Percentiles rank a stretch among this genome's conserved stretches.
Conservation (phyloP, 2,797 vertebrate species). For the Semaprochilodus insignis region DNA sequence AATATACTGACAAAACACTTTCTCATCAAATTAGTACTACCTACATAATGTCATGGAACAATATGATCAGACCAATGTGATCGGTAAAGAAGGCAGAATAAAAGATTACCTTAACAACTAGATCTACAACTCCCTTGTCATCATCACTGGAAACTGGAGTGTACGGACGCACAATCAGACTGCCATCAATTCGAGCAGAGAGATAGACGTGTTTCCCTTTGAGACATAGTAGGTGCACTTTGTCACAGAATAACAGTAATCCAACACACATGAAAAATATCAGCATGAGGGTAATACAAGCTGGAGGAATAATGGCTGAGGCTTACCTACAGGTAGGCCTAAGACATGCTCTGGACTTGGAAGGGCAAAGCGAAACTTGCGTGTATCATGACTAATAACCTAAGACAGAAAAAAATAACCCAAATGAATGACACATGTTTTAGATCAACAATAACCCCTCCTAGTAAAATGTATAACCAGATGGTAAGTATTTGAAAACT, state of each 20-base stretch:
- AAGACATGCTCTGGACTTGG: slow-evolving; percentile 72
- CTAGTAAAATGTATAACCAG: neutral
- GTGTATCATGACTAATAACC: slow-evolving; percentile 77
- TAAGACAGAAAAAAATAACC: slow-evolving; percentile 36
- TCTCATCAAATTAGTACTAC: neutral
- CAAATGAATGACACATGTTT: neutral
- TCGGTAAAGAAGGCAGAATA: no score
- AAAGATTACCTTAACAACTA: slow-evolving; percentile 76
- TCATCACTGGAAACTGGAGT: slow-evolving; percentile 78
- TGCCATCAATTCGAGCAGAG: slow-evolving; percentile 75
- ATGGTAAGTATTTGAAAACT: neutral
- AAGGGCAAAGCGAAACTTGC: slow-evolving; percentile 77
- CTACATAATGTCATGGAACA: neutral
- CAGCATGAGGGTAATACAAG: neutral
- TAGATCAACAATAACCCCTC: neutral
- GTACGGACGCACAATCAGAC: slow-evolving; percentile 76
- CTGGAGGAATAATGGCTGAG: neutral
- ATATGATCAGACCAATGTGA: neutral
- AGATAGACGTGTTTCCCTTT: slow-evolving; percentile 78
- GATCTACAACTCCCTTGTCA: slow-evolving; percentile 76
- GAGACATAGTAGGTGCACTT: slow-evolving; percentile 29
- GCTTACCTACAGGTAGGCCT: slow-evolving; percentile 78
- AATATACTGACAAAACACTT: neutral
- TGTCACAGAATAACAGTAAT: neutral
- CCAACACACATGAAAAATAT: neutral